Evolutionary conservation across 2,888 invertebrate species (phyloP), one percentile per base, ranked within the genome.

Genomic region (Arrhopalites spinosus): DNA sequence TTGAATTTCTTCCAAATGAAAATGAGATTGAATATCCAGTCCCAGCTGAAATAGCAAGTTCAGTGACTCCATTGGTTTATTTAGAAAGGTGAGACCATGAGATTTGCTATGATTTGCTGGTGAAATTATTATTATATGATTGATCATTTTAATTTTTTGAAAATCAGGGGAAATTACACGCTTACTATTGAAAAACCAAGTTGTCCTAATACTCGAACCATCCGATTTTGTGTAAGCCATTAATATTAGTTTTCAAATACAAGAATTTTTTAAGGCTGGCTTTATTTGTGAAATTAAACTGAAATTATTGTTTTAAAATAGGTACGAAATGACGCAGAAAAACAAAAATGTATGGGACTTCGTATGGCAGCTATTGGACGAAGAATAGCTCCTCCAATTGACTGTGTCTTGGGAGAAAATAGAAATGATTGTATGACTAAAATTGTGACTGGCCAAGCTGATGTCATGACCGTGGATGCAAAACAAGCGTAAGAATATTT

Each of bases 311-410:
- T n/a, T n/a, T n/a, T n/a, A n/a, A n/a, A n/a, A n/a, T n/a, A n/a
- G n/a, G n/a, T n/a, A n/a, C n/a, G n/a, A 20, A 88, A 88, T 0
- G 88, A 89, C 47, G 88, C 89, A 1, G 93, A 92, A 79, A 84
- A 90, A 78, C 87, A 89, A 23, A 96, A 96, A 85, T 96, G 96
- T 84, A 86, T 89, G 17, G 88, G 89, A 0, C 88, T 95, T 84
- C 88, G 89, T 0, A 88, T 88, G 77, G 91, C 91, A 43, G 91
- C 93, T 0, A 92, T 90, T 85, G 91, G 93, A 1, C 88, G 93
- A 74, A 91, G 93, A 83, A 90, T 93, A 59, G 88, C 93, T 7
- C 96, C 96, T 0, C 89, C 90, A 80, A 88, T 95, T 67, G 91
- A 92, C 83, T 96, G 96, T 84, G 87, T 91, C 0, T 87, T 88